Evolutionary conservation across 2,888 invertebrate species (phyloP).

Genomic region (Hanleya hanleyi): DNA sequence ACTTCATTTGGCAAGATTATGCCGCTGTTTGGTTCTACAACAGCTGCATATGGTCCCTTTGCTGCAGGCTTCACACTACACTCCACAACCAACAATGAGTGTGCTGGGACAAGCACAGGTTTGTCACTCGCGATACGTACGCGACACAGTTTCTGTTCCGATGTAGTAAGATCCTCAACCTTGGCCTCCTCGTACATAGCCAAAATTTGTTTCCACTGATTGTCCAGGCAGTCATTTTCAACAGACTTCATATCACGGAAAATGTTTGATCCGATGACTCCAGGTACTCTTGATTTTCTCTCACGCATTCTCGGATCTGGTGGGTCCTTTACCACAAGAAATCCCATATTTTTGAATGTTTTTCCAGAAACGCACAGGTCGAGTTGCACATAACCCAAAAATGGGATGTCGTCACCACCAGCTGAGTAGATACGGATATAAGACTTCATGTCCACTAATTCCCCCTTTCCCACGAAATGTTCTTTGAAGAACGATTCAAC

Average conservation of each 20-base stretch:
- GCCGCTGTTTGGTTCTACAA: background rate
- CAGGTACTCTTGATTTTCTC: background rate
- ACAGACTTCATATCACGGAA: background rate
- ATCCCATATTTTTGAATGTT: background rate
- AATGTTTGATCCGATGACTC: conserved; percentile 1
- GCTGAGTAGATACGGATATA: background rate
- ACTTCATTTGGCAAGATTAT: background rate
- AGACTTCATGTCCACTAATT: background rate
- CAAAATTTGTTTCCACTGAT: background rate
- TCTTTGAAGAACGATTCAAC: too few species aligned
- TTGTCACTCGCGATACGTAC: background rate
- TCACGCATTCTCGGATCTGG: background rate
- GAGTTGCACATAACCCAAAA: background rate
- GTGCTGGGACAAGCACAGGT: background rate
- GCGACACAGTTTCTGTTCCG: background rate
- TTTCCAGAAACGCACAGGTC: background rate
- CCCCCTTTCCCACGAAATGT: background rate
- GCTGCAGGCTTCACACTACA: background rate
- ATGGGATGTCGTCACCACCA: background rate
- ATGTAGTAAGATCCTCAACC: too few species aligned
- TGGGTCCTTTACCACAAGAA: background rate
- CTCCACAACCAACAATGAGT: background rate
- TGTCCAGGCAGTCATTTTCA: background rate
- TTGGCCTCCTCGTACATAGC: background rate
- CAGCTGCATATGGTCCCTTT: background rate